phyloP scores from a whole-genome alignment of 2,888 invertebrate genomes.

The Metellina segmentata region DNA sequence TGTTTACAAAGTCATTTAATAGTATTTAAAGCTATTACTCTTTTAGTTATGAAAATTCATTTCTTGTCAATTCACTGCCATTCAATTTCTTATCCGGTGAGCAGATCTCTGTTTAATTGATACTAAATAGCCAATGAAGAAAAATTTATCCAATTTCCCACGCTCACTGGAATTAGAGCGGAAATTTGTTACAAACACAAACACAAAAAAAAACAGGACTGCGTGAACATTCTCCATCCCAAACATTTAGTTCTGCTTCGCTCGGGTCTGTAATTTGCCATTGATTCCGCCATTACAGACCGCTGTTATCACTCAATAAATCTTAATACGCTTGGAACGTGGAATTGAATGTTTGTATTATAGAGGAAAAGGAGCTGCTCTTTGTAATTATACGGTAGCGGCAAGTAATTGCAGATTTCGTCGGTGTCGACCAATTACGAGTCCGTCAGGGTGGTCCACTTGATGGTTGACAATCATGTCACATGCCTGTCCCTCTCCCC shows the following conservation, averaged over 20 bases:
- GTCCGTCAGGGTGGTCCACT: constrained; percentile 58
- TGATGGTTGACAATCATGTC: constrained; percentile 59
- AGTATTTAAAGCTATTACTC: too few relatives aligned
- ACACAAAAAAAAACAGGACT: constrained; percentile 37
- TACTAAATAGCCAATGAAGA: constrained; percentile 18
- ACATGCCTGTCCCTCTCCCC: constrained; percentile 7
- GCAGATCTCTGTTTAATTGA: constrained; percentile 11
- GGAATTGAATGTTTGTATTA: constrained; percentile 60
- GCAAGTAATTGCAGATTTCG: constrained; percentile 61
- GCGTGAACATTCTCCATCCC: constrained; percentile 17
- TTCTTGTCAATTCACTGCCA: background rate
- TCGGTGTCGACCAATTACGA: constrained; percentile 73
- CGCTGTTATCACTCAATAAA: constrained; percentile 65
- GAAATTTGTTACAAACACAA: background rate
- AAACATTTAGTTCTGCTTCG: constrained; percentile 34
- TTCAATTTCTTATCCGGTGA: background rate
- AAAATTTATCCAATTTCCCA: constrained; percentile 44
- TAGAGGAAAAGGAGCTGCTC: constrained; percentile 24
- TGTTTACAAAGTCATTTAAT: too few relatives aligned
- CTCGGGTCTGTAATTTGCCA: constrained; percentile 29
- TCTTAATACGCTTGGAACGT: constrained; percentile 57
- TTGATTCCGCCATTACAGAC: constrained; percentile 52
- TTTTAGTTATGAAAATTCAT: too few relatives aligned
- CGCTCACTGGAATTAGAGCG: constrained; percentile 26
- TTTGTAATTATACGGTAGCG: constrained; percentile 70